These are phyloP conservation scores for Phorcus lineatus DNA, from an alignment of 2,888 invertebrate genomes.

Conservation along the genomic window DNA sequence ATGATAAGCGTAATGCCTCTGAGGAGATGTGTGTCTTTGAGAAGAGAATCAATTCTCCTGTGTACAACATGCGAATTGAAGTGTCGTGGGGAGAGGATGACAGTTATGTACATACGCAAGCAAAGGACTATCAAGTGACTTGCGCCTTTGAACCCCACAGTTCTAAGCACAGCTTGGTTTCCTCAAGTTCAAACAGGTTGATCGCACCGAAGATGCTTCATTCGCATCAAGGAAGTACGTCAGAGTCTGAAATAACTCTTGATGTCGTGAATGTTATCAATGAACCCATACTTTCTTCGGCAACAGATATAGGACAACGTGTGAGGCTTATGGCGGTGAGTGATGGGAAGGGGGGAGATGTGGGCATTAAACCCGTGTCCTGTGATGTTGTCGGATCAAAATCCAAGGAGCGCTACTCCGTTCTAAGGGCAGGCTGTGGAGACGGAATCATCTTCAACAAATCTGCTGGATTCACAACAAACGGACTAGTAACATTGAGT, in stretches of 20 bases:
- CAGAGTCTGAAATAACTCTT: background rate
- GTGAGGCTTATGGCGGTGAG: background rate
- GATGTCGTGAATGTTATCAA: background rate
- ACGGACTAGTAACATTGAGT: background rate
- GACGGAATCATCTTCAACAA: background rate
- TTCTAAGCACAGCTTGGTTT: background rate
- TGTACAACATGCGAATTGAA: background rate
- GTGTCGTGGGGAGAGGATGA: background rate
- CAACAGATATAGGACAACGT: background rate
- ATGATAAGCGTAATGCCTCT: background rate
- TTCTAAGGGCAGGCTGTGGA: constrained; percentile 14
- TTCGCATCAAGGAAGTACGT: background rate
- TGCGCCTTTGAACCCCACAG: background rate
- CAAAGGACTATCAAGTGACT: background rate
- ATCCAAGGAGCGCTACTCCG: background rate
- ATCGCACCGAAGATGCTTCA: background rate
- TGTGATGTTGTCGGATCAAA: constrained; percentile 6
- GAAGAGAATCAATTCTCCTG: background rate
- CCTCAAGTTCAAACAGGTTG: background rate
- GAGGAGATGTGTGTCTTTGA: background rate
- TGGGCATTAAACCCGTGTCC: background rate
- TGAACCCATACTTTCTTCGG: background rate
- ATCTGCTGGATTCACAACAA: background rate
- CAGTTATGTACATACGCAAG: background rate
- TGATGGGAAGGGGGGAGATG: background rate